phyloP scores from a whole-genome alignment of 2,113 vertebrate species.

The Arizona elegans region DNA sequence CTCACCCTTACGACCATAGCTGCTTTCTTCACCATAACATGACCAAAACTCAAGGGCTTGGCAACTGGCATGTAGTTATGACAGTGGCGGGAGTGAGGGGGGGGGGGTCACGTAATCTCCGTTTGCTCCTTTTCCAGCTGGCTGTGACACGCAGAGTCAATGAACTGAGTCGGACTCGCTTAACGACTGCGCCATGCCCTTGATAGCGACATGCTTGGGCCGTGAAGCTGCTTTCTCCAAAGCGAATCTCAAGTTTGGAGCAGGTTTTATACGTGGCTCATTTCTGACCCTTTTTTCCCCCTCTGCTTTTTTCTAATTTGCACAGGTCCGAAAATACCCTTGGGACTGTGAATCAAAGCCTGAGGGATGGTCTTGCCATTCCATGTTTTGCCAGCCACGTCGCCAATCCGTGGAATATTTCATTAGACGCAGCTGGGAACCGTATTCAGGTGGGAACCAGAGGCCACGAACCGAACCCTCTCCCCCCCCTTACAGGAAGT shows the following conservation, averaged over 20 bases:
- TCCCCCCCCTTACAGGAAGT: neutral
- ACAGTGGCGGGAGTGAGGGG: too few relatives aligned
- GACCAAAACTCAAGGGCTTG: too few relatives aligned
- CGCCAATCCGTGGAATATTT: conserved; percentile 42
- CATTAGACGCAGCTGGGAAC: conserved; percentile 37
- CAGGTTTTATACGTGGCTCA: neutral
- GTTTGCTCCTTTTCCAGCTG: accelerated
- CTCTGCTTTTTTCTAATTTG: conserved; percentile 34
- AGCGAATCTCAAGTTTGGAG: neutral
- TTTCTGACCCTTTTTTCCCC: conserved; percentile 18
- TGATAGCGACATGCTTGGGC: neutral
- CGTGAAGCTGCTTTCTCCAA: neutral
- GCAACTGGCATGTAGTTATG: too few relatives aligned
- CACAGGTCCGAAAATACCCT: conserved; percentile 72
- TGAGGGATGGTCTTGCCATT: conserved; percentile 70
- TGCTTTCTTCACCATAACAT: accelerated
- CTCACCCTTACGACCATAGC: too few relatives aligned
- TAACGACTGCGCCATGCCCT: too few relatives aligned
- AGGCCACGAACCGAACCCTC: conserved; percentile 9
- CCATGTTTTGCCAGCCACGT: conserved; percentile 25
- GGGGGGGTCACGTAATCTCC: too few relatives aligned
- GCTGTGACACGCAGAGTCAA: too few relatives aligned
- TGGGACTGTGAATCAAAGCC: conserved; percentile 74
- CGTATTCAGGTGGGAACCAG: conserved; percentile 38
- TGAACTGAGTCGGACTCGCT: too few relatives aligned